These are phyloP conservation scores for Cerceris rybyensis DNA, from an alignment of 2,888 invertebrate genomes.

Conservation along the genomic window DNA sequence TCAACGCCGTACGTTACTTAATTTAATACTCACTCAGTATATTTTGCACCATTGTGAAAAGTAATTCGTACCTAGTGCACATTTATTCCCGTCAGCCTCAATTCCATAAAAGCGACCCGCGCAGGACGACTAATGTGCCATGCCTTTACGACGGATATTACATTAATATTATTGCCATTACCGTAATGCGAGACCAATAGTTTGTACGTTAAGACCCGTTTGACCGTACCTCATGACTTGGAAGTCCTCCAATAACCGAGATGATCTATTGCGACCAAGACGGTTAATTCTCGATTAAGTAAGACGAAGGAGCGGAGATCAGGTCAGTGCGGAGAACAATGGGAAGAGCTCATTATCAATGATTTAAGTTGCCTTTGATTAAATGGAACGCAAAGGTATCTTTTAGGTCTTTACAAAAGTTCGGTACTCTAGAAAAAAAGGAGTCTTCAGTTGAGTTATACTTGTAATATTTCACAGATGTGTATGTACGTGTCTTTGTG, in stretches of 20 bases:
- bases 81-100: no score
- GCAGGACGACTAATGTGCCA: not conserved
- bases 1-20: no score
- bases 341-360: conserved; percentile 1
- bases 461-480: no score
- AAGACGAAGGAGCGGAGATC: conserved; percentile 17
- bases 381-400: conserved; percentile 1
- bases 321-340: conserved; percentile 20
- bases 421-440: no score
- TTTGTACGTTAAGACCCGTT: conserved; percentile 13
- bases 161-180: not conserved
- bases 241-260: conserved; percentile 52
- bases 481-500: no score
- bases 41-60: no score
- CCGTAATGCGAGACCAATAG: not conserved
- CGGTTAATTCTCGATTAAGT: conserved; percentile 52
- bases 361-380: conserved; percentile 10
- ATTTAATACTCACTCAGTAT: no score
- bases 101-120: not conserved
- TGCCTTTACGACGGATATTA: not conserved
- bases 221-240: conserved; percentile 23
- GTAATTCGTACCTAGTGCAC: no score
- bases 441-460: no score
- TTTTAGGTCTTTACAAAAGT: not conserved
- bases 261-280: conserved; percentile 49